phyloP scores from a whole-genome alignment of 2,797 vertebrate genomes.

The Pelodytes ibericus region DNA sequence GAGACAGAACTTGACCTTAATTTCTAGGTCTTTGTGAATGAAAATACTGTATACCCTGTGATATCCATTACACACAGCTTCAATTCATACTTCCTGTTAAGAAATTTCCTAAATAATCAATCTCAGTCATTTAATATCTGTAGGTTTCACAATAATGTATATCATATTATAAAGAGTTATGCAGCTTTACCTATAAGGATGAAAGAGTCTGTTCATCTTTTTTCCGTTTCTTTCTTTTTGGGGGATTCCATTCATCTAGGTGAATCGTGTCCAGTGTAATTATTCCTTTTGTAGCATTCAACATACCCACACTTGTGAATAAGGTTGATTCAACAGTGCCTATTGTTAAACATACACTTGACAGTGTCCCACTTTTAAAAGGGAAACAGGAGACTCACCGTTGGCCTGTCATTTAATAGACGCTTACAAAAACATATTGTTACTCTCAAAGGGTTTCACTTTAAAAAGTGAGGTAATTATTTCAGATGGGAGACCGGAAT shows the following conservation, averaged over 20 bases:
- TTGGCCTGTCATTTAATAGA: constrained; percentile 30
- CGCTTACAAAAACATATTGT: constrained; percentile 43
- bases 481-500: constrained; percentile 32
- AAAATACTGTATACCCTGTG: no score
- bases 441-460: constrained; percentile 42
- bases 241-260: constrained; percentile 57
- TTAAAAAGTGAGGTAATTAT: constrained; percentile 42
- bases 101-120: no score
- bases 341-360: constrained; percentile 49
- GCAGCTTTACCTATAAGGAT: constrained; percentile 23
- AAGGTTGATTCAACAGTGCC: constrained; percentile 58
- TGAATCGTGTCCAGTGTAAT: constrained; percentile 57
- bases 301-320: constrained; percentile 58
- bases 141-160: neutral
- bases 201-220: constrained; percentile 58
- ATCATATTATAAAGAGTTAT: constrained; percentile 39
- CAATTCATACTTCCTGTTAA: no score
- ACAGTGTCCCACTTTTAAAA: constrained; percentile 44
- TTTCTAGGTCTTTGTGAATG: no score
- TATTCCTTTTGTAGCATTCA: constrained; percentile 61
- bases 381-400: constrained; percentile 41
- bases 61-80: no score
- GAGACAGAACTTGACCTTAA: no score
- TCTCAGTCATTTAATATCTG: neutral
- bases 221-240: constrained; percentile 30